These are phyloP conservation scores for Drosophila quinaria DNA, from an alignment of 2,888 invertebrate genomes.

Conservation along the genomic window DNA sequence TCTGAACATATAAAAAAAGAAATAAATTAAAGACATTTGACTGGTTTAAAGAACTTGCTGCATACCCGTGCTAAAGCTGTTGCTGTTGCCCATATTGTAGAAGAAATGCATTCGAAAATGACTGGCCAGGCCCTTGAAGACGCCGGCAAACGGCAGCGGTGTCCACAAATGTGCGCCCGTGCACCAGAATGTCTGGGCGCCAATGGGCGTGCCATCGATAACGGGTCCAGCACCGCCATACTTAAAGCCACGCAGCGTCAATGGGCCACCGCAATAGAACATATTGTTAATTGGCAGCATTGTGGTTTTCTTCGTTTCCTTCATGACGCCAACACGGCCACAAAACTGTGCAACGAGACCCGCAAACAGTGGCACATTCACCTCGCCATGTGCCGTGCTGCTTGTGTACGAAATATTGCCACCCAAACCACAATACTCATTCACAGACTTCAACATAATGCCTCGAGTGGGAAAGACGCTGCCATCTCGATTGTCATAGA, in stretches of 20 bases:
- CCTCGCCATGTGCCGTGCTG: conserved; percentile 91
- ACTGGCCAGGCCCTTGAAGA: conserved; percentile 92
- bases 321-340: conserved; percentile 82
- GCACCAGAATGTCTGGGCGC: conserved; percentile 94
- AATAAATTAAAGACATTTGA: not conserved
- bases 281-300: conserved; percentile 83
- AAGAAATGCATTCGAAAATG: conserved; percentile 96
- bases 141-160: conserved; percentile 95
- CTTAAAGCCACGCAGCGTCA: conserved; percentile 94
- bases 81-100: conserved; percentile 94
- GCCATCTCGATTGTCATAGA: conserved; percentile 93
- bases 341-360: conserved; percentile 85
- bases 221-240: conserved; percentile 95
- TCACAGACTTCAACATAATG: conserved; percentile 89
- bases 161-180: conserved; percentile 94
- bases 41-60: not conserved
- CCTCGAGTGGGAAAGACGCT: conserved; percentile 93
- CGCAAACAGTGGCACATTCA: conserved; percentile 88
- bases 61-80: conserved; percentile 84
- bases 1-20: conserved; percentile 86
- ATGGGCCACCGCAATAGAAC: conserved; percentile 91
- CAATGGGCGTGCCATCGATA: conserved; percentile 90
- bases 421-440: conserved; percentile 94
- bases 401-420: conserved; percentile 96
- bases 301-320: conserved; percentile 79